A percentile compares a stretch with the other conserved stretches of the same genome.
phyloP scores from a whole-genome alignment of 2,888 invertebrate genomes.

The Andrena bucephala region DNA sequence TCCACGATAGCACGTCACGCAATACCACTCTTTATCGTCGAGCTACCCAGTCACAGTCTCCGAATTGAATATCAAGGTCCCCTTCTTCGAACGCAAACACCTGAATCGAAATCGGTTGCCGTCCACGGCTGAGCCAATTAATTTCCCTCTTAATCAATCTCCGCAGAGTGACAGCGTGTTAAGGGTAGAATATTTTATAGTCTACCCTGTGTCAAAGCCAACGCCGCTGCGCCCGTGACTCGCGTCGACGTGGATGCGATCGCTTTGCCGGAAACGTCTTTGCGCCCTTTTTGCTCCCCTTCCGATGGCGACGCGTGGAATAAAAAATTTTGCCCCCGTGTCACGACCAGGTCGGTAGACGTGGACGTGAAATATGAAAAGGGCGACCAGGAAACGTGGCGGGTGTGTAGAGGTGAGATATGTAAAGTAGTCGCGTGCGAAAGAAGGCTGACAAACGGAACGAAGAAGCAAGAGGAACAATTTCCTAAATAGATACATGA shows the following conservation, averaged over 20 bases:
- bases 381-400: not conserved
- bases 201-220: no score
- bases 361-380: constrained; percentile 20
- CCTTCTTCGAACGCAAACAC: no score
- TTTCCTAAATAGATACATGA: no score
- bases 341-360: constrained; percentile 19
- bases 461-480: not conserved
- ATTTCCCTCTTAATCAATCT: no score
- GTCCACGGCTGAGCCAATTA: no score
- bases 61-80: no score
- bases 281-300: not conserved
- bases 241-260: constrained; percentile 10
- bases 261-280: constrained; percentile 2
- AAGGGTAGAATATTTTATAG: no score
- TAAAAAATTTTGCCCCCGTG: constrained; percentile 11
- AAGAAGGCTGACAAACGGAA: constrained; percentile 2
- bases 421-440: not conserved
- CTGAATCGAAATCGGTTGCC: no score
- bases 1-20: not conserved
- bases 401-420: not conserved
- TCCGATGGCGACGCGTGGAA: not conserved
- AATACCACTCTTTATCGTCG: not conserved
- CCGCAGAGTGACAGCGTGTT: no score
- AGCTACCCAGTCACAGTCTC: not conserved
- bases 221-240: no score